Base-by-base conservation (phyloP, 2,888 invertebrate species). In the Platerodrilus igneus region DNA sequence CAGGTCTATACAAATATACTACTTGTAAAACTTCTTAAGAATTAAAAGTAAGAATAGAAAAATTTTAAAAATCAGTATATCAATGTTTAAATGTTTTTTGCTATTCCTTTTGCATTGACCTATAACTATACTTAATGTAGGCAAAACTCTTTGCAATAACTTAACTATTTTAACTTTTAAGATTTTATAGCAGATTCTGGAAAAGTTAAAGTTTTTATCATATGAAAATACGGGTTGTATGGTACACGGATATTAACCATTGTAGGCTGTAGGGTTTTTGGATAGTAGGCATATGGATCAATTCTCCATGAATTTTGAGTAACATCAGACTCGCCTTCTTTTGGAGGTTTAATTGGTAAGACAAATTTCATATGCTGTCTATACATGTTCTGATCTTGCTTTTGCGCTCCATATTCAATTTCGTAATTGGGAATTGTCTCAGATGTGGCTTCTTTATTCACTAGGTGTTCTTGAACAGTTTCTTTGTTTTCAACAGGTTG, bases 271-370 rank as follows among this genome's bases (percentile, higher is more conserved):
- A 63, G 39, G 3, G 52, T 47, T 51, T 59, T 61, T 3, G 63
- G 64, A 37, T 63, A 62, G 43, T 67, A 66, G 6, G 62, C 63
- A 31, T 56, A 64, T 5, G 58, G 59, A 46, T 65, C 62, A 38
- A 65, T 54, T 29, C 59, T 55, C 56, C 58, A 59, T 2, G 62
- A 62, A 34, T 57, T 48, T 31, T 53, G 52, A 25, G 49, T 47
- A 3, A 49, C 39, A 4, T 41, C 11, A 4, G 48, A 45, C 15
- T 44, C 48, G 15, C 47, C 27, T 29, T 54, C 50, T 5, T 50
- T 53, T 9, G 10, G 10, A 31, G 38, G 6, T 2, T 62, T 60
- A 16, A 66, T 55, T 6, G 67, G 67, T 29, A 67, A 53, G 3
- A 69, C 60, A 46, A 68, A 67, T 48, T 59, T 60, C 37, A 67